Percentiles rank a stretch among this genome's conserved stretches.
Evolutionary conservation across 2,113 vertebrate species (phyloP).

Genomic region (Campylorhamphus procurvoides): DNA sequence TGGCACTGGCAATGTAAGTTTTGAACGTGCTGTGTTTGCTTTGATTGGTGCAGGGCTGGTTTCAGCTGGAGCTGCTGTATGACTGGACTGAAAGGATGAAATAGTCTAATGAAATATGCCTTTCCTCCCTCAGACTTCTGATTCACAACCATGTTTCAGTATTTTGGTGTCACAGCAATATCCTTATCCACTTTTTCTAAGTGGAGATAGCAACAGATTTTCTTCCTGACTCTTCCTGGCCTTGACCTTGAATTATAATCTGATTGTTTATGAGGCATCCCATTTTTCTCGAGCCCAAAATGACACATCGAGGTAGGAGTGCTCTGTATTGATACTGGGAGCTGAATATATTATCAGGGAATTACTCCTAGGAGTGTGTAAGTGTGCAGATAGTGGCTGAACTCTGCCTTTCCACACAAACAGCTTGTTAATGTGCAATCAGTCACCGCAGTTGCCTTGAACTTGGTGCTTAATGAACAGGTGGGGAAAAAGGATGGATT

Average conservation of each 20-base stretch:
- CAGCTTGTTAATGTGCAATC: conserved; percentile 77
- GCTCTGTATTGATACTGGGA: conserved; percentile 44
- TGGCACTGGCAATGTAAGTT: rapidly evolving
- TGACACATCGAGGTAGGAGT: conserved; percentile 53
- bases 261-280: conserved; percentile 43
- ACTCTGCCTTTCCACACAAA: conserved; percentile 65
- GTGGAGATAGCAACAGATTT: neutral
- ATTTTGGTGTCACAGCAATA: neutral
- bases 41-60: neutral
- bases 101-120: neutral
- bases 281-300: conserved; percentile 52
- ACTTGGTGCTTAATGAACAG: conserved; percentile 81
- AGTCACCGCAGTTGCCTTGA: conserved; percentile 75
- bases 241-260: conserved; percentile 59
- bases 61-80: neutral
- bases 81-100: neutral
- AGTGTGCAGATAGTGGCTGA: conserved; percentile 65
- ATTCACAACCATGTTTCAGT: neutral
- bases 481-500: conserved; percentile 81
- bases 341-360: conserved; percentile 65
- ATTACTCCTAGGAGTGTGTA: conserved; percentile 60
- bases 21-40: rapidly evolving
- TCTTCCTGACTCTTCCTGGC: neutral
- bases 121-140: neutral
- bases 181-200: neutral